phyloP scores from a whole-genome alignment of 2,797 vertebrate species.

The Meda fulgida region DNA sequence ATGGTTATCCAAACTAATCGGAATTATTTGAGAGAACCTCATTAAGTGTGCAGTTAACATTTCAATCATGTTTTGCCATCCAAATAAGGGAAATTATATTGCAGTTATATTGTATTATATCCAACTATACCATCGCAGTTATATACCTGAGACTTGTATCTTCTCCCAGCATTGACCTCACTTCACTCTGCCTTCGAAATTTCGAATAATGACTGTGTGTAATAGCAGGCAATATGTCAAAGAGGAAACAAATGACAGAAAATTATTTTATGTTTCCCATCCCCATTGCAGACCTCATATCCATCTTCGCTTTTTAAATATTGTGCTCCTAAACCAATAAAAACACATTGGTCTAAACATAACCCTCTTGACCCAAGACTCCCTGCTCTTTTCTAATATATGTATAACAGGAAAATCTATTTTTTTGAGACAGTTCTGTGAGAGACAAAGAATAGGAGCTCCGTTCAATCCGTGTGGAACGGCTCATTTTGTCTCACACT shows the following conservation, averaged over 20 bases:
- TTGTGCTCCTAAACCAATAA: not conserved
- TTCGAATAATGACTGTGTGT: not conserved
- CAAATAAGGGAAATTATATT: not conserved
- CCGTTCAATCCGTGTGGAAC: slow-evolving; percentile 23
- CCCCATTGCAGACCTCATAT: slow-evolving; percentile 4
- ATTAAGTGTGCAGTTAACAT: no score
- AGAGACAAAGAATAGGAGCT: slow-evolving; percentile 19
- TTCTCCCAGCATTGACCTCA: not conserved
- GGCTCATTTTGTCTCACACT: slow-evolving; percentile 47
- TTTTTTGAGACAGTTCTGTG: slow-evolving; percentile 11
- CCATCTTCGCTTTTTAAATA: not conserved
- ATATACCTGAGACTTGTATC: not conserved
- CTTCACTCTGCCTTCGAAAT: not conserved
- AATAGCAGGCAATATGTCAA: slow-evolving; percentile 26
- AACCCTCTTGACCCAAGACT: not conserved
- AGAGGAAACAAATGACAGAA: slow-evolving; percentile 14
- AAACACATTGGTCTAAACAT: not conserved
- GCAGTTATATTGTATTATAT: not conserved
- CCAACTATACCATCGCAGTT: not conserved
- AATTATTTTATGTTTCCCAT: not conserved
- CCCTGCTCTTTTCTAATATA: not conserved
- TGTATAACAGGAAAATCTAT: not conserved
- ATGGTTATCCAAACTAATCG: no score
- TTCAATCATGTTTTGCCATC: not conserved
- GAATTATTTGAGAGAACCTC: no score